Base-by-base conservation (phyloP, 2,888 invertebrate genomes). In the Penaeus monodon region DNA sequence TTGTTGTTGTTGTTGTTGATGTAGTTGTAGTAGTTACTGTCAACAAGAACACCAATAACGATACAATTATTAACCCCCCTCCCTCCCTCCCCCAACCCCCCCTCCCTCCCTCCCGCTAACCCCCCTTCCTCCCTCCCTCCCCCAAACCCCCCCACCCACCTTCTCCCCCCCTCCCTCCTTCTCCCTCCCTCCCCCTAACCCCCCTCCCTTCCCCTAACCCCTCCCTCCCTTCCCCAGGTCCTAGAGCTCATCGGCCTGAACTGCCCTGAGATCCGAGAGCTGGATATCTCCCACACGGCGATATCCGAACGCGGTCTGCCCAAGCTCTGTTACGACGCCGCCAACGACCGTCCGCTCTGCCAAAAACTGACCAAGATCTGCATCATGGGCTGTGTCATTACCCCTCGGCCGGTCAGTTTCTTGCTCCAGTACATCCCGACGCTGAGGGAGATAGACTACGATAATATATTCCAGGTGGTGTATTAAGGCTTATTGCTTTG, bases 391-490 rank as follows among this genome's bases (percentile, higher is more conserved):
- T 92, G 92, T 24, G 88, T 91, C 68, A 90, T 91, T 7, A 91
- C 91, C 0, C 90, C 91, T 33, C 89, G 91, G 0, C 92, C 92
- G 0, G 91, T 92, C 1, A 87, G 91, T 17, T 90, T 91, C 64
- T 91, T 90, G 8, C 88, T 92, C 1, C 91, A 91, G 63, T 90
- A 91, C 66, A 90, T 92, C 49, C 92, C 91, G 6, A 90, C 90
- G 64, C 90, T 92, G 2, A 89, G 90, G 14, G 91, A 92, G 38
- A 91, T 92, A 78, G 92, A 92, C 77, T 92, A 91, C 84, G 92
- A 92, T 44, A 91, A 91, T 79, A 91, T 92, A 80, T 92, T 92
- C 88, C 91, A 92, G 91, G 92, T 92, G 81, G 84, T 88, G 22
- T 49, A 22, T 20, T 44, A 20, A n/a, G n/a, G n/a, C n/a, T 6